These are phyloP conservation scores for Phalacrocorax aristotelis DNA, from an alignment of 2,113 vertebrate species.

Conservation along the genomic window DNA sequence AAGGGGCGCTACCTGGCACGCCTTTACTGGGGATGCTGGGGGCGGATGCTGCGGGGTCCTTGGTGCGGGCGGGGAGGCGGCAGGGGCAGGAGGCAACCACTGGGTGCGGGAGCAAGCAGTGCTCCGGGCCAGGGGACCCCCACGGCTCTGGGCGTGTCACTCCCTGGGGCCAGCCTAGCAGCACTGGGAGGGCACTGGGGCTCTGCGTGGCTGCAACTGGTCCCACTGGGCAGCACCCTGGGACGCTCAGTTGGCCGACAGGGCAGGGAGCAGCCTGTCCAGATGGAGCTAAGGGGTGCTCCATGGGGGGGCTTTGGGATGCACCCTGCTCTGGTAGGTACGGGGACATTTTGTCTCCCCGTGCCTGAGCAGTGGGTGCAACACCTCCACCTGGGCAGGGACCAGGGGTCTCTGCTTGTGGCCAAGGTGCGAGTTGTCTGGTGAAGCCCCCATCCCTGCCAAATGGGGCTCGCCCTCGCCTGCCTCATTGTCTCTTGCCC, in stretches of 20 bases:
- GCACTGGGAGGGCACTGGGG: neutral
- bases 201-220: neutral
- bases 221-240: neutral
- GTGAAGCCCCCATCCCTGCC: neutral
- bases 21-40: neutral
- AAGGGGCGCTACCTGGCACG: neutral
- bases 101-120: neutral
- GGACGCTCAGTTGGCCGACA: too few species aligned
- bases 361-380: neutral
- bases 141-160: too few species aligned
- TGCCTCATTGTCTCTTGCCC: neutral
- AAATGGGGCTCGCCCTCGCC: neutral
- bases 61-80: neutral
- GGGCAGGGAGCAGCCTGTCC: neutral
- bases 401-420: neutral
- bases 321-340: too few species aligned
- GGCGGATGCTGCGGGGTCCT: neutral
- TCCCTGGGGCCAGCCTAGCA: neutral
- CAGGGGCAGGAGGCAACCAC: neutral
- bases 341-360: neutral
- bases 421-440: rapidly evolving
- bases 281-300: neutral
- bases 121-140: neutral
- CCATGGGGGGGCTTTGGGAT: neutral
- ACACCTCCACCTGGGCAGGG: rapidly evolving